Percentiles rank a stretch among this genome's conserved stretches.
phyloP scores from a whole-genome alignment of 64 coral and sea anemone species.

The Stichodactyla mertensii region DNA sequence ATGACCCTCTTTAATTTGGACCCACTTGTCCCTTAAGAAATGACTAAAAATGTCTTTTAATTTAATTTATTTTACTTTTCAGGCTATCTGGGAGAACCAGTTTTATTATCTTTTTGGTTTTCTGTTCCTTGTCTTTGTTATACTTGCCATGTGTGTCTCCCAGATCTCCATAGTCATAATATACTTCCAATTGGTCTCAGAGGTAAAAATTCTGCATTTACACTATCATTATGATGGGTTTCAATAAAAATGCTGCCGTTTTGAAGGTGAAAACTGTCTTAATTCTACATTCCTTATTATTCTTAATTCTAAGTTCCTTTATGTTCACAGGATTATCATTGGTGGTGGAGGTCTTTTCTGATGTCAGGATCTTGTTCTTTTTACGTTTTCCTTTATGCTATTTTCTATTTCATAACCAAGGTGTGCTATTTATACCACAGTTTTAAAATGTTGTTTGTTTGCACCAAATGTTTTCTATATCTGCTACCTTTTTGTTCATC shows the following conservation, averaged over 20 bases:
- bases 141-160: slow-evolving; percentile 84
- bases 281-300: too few relatives aligned
- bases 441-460: not conserved
- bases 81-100: slow-evolving; percentile 99
- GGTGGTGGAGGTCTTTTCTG: slow-evolving; percentile 82
- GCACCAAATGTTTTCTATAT: too few relatives aligned
- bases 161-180: slow-evolving; percentile 95
- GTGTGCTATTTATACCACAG: not conserved
- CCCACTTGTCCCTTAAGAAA: not conserved
- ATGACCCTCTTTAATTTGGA: too few relatives aligned
- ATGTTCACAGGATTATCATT: slow-evolving; percentile 61
- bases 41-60: too few relatives aligned
- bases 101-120: slow-evolving; percentile 99
- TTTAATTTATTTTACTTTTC: not conserved
- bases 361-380: slow-evolving; percentile 71
- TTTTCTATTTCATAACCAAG: slow-evolving; percentile 79
- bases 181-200: slow-evolving; percentile 91
- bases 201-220: slow-evolving; percentile 35
- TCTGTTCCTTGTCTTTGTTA: slow-evolving; percentile 92
- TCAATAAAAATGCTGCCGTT: not conserved
- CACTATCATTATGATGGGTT: not conserved
- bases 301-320: not conserved
- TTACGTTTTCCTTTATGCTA: slow-evolving; percentile 72
- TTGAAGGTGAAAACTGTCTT: too few relatives aligned
- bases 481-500: not conserved